Evolutionary conservation across 1,140 invertebrate species (phyloP).

Genomic region (Globodera rostochiensis): DNA sequence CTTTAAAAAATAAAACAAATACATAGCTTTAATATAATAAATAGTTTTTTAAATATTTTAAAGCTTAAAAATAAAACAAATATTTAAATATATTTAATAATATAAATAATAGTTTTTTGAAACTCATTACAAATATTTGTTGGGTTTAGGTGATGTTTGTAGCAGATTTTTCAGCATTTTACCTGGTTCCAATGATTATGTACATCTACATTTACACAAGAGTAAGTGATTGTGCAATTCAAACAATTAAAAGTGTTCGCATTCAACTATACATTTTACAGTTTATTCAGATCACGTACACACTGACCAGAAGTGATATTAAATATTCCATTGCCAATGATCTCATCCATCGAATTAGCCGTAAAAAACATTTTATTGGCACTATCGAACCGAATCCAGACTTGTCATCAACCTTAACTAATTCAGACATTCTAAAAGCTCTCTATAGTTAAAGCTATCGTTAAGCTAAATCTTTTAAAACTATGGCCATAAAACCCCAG

Average conservation of each 20-base stretch:
- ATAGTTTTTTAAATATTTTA: background rate
- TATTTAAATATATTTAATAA: background rate
- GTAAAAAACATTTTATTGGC: background rate
- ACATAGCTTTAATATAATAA: background rate
- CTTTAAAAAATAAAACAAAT: conserved; percentile 11
- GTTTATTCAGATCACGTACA: conserved; percentile 62
- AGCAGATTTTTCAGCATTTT: conserved; percentile 57
- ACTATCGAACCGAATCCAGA: too few relatives aligned
- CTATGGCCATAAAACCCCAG: background rate
- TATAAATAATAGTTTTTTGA: background rate
- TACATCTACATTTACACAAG: conserved; percentile 63
- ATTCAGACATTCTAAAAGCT: too few relatives aligned
- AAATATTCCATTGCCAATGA: conserved; percentile 17
- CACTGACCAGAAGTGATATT: conserved; percentile 68
- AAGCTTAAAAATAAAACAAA: background rate
- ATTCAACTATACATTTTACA: too few relatives aligned
- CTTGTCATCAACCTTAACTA: too few relatives aligned
- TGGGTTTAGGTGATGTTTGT: conserved; percentile 50
- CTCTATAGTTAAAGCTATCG: too few relatives aligned
- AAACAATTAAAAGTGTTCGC: too few relatives aligned
- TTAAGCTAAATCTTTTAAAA: too few relatives aligned
- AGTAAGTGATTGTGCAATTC: background rate
- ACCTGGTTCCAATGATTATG: conserved; percentile 62
- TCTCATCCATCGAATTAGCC: background rate
- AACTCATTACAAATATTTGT: background rate